Conservation (phyloP, 2,113 vertebrate genomes). For the Rhodinocichla rosea region DNA sequence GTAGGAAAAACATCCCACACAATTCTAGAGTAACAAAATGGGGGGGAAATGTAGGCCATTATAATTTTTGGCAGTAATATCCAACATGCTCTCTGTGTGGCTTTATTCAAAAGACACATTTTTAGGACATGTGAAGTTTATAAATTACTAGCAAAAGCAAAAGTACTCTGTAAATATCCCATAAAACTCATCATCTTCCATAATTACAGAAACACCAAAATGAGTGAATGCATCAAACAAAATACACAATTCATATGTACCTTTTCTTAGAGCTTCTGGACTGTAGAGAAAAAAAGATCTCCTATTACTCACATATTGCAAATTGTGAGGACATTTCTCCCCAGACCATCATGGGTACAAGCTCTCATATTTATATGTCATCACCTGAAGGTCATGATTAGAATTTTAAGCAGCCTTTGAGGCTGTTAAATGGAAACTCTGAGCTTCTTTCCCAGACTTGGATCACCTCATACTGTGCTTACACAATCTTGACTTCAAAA, state of each 20-base stretch:
- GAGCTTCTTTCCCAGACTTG: neutral
- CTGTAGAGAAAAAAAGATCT: neutral
- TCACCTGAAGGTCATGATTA: neutral
- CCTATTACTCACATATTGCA: neutral
- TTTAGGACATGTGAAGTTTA: neutral
- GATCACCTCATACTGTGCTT: rapidly evolving
- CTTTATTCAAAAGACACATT: neutral
- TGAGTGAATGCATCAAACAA: neutral
- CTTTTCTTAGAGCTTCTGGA: neutral
- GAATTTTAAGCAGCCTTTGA: neutral
- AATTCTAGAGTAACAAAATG: neutral
- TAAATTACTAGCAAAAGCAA: neutral
- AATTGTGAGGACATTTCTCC: neutral
- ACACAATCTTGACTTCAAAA: neutral
- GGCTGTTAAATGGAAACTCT: neutral
- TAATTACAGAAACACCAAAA: neutral
- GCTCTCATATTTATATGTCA: neutral
- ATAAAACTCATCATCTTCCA: neutral
- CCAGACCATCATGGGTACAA: neutral
- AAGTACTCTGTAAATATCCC: neutral
- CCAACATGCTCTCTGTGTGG: neutral
- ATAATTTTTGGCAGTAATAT: neutral
- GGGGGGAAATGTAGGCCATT: rapidly evolving
- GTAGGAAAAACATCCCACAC: neutral
- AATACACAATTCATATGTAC: neutral